Evolutionary conservation across 2,888 invertebrate species (phyloP), one percentile per base, ranked within the genome.

Genomic region (Therioaphis trifolii): DNA sequence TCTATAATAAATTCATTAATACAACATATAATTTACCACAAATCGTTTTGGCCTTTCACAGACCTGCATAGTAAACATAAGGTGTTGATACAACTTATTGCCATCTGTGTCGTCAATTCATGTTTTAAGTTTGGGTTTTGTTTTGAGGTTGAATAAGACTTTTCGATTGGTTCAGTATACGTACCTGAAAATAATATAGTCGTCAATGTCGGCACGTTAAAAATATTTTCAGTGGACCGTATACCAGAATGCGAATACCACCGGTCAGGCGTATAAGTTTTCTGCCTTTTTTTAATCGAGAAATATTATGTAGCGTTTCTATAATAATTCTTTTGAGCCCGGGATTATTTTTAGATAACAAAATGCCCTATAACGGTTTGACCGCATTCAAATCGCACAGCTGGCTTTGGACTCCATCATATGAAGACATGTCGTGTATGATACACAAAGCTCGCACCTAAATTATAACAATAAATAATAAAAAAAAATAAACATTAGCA

Each of bases 311-410:
- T 24, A 82, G 18, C 9, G 49, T 82, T 0, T 63, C 63, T 3
- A 40, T 14, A 4, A 61, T 49, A 15, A 74, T 46, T 15, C 14
- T 11, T n/a, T 24, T 15, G 2, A 74, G 0, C 2, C 4, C 24
- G 63, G 52, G 4, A 1, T 46, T 49, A 0, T 72, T 72, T 7
- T 61, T 49, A 0, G 63, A 52, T 3, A 82, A 12, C 2, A 72
- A 49, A 35, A 82, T 63, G 9, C 1, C 12, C 4, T 68, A 7
- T 7, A 82, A 29, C 5, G 72, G 72, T 14, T 63, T 71, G 7
- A 82, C 63, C 0, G 52, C 82, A 9, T 63, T 52, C 12, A 82
- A 49, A 1, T 74, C 24, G n/a, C 82, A 82, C 14, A 82, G 12
- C 12, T 46, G 9, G 40, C 72, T 49, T 29, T 40, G 71, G 14